phyloP scores from a whole-genome alignment of 2,113 vertebrate species.

The Thunnus maccoyii region DNA sequence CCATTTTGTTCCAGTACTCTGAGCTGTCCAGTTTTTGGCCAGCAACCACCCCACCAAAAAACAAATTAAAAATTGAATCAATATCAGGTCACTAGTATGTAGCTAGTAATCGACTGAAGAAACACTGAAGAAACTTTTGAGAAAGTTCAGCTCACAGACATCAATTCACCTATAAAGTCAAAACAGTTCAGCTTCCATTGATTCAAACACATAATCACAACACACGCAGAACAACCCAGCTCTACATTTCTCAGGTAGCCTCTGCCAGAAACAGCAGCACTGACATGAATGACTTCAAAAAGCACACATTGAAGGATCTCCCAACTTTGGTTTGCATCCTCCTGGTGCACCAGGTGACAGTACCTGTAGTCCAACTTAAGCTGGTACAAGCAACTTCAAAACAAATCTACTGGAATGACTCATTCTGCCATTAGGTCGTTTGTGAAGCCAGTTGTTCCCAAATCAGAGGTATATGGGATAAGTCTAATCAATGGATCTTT shows the following conservation, averaged over 20 bases:
- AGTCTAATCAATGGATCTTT: too few species aligned
- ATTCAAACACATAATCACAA: constrained; percentile 6
- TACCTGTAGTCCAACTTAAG: too few species aligned
- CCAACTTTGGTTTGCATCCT: too few species aligned
- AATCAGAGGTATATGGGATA: too few species aligned
- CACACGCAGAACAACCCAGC: not conserved
- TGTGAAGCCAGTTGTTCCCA: too few species aligned
- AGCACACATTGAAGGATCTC: not conserved
- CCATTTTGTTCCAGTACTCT: not conserved
- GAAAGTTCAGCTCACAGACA: not conserved
- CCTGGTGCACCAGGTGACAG: too few species aligned
- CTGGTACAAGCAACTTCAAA: too few species aligned
- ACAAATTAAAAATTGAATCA: not conserved
- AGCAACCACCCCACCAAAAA: not conserved
- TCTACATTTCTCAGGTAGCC: not conserved
- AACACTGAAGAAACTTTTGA: not conserved
- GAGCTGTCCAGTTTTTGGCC: not conserved
- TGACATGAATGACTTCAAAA: constrained; percentile 23
- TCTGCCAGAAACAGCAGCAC: constrained; percentile 9
- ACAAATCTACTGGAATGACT: too few species aligned
- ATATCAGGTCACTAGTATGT: constrained; percentile 10
- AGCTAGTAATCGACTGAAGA: constrained; percentile 22
- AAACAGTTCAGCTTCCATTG: constrained; percentile 14
- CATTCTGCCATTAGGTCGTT: too few species aligned
- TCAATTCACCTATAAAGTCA: not conserved